phyloP scores from a whole-genome alignment of 2,797 vertebrate species.

The Platyrinchus mystaceus region DNA sequence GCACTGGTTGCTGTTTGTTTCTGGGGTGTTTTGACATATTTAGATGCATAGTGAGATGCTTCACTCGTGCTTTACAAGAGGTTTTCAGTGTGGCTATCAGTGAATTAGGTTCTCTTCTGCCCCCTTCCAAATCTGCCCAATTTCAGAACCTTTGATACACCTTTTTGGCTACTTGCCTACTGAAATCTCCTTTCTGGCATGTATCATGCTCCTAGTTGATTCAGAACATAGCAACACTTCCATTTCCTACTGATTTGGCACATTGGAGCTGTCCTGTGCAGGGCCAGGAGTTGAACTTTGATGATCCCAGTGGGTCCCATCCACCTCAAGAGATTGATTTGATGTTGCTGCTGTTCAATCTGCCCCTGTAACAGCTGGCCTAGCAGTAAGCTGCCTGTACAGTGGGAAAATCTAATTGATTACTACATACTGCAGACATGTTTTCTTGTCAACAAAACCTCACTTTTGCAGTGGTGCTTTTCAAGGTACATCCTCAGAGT shows the following conservation, averaged over 20 bases:
- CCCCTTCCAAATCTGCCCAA: background rate
- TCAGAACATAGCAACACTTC: background rate
- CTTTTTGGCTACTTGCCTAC: background rate
- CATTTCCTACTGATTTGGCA: background rate
- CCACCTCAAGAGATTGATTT: background rate
- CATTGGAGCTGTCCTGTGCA: background rate
- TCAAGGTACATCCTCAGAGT: background rate
- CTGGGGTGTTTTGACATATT: background rate
- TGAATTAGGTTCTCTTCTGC: background rate
- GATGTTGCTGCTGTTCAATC: background rate
- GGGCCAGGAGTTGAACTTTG: background rate
- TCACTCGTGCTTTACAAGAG: background rate
- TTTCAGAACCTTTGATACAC: background rate
- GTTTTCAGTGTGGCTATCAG: background rate
- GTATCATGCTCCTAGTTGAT: background rate
- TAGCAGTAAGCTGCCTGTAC: background rate
- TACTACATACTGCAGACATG: background rate
- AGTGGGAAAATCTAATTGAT: background rate
- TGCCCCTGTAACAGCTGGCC: background rate
- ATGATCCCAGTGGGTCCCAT: background rate
- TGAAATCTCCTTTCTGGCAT: background rate
- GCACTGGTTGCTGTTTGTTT: background rate
- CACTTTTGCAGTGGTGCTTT: background rate
- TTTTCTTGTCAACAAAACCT: background rate
- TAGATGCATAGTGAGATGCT: background rate